phyloP scores from a whole-genome alignment of 2,797 vertebrate genomes.

The Salmo trutta region DNA sequence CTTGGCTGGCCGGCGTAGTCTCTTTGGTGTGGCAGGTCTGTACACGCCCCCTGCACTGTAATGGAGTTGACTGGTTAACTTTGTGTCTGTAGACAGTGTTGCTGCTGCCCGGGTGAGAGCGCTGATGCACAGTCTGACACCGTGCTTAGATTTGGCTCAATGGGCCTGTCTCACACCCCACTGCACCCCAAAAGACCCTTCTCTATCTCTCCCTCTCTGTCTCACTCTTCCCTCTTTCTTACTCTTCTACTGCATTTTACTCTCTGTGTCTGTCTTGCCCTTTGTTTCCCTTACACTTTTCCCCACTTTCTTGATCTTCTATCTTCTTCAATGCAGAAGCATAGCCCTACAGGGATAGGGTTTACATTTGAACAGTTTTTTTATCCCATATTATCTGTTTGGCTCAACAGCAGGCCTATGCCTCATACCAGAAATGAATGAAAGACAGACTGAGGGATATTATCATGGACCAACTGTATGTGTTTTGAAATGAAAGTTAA shows the following conservation, averaged over 20 bases:
- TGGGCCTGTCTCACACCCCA: conserved; percentile 79
- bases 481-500: neutral
- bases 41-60: conserved; percentile 77
- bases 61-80: conserved; percentile 84
- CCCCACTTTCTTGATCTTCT: neutral
- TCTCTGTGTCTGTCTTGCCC: neutral
- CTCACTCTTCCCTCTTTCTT: conserved; percentile 56
- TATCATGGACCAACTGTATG: neutral
- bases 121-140: conserved; percentile 77
- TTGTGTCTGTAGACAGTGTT: conserved; percentile 63
- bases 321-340: conserved; percentile 20
- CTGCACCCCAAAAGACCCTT: conserved; percentile 74
- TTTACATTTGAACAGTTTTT: conserved; percentile 62
- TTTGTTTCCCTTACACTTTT: neutral
- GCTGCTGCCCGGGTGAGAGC: conserved; percentile 78
- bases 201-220: conserved; percentile 57
- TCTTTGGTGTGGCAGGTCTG: conserved; percentile 83
- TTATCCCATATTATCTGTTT: neutral
- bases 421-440: neutral
- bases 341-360: conserved; percentile 59
- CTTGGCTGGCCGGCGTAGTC: conserved; percentile 73
- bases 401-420: neutral
- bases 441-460: neutral
- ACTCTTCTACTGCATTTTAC: neutral
- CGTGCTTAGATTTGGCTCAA: conserved; percentile 74